Percentiles rank a stretch among this genome's conserved stretches.
Conservation (phyloP, 2,113 vertebrate species). For the Chaetodon auriga region DNA sequence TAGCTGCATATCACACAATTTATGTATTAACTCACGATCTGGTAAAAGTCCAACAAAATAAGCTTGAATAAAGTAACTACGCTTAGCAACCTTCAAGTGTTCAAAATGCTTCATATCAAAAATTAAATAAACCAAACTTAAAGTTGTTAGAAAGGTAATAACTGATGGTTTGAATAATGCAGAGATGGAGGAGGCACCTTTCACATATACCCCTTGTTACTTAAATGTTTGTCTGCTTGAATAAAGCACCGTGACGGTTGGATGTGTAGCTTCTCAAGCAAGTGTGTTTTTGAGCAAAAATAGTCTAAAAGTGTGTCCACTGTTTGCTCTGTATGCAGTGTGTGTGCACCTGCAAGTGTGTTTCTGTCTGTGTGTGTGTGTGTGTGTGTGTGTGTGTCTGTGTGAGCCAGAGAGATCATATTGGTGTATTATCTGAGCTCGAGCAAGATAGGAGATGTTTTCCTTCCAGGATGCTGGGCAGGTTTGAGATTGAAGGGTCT, state of each 20-base stretch:
- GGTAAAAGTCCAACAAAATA: not conserved
- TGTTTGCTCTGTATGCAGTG: not conserved
- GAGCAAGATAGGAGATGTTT: conserved; percentile 73
- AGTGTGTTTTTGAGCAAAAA: conserved; percentile 19
- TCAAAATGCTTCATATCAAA: too few species aligned
- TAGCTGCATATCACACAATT: too few species aligned
- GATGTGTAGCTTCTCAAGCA: conserved; percentile 1
- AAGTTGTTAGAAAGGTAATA: not conserved
- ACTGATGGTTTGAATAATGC: not conserved
- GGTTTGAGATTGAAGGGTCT: conserved; percentile 75
- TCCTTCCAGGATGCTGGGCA: conserved; percentile 73
- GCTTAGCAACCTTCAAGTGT: not conserved
- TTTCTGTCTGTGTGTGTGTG: conserved; percentile 14
- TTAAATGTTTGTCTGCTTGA: not conserved
- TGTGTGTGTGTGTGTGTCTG: conserved; percentile 34
- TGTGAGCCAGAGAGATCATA: conserved; percentile 48
- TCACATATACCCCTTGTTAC: not conserved
- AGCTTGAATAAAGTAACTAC: not conserved
- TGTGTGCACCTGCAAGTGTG: conserved; percentile 3
- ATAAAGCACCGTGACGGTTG: not conserved
- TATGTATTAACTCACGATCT: not conserved
- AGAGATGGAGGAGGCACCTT: not conserved
- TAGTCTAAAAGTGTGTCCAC: not conserved
- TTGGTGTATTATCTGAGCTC: conserved; percentile 55
- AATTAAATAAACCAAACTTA: not conserved